Base-by-base conservation (phyloP, 2,113 vertebrate species). In the Rhinopomastus cyanomelas region DNA sequence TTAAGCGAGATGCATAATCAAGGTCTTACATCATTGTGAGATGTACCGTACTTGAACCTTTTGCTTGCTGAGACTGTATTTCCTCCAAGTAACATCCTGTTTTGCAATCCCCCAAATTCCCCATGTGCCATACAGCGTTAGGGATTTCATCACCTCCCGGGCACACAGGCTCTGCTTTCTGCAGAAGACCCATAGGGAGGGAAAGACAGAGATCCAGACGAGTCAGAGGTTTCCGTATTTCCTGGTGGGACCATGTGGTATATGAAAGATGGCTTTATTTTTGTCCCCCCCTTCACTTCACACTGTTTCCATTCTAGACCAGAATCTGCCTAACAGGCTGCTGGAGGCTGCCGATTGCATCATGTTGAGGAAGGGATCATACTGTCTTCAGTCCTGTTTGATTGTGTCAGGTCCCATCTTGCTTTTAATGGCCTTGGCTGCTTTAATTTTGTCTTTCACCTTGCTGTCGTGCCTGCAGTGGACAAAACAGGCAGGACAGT, bases 41-140 rank as follows among this genome's bases (percentile, higher is more conserved):
- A 96, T 95, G 94, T 96, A 96, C 95, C 93, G 92, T 94, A 82
- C 94, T 91, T 94, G 91, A 96, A 94, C 78, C 88, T 93, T 92
- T 92, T 92, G 90, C 91, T 96, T 92, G 29, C 55, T 69, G 93
- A 96, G 90, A 82, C 91, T 81, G 72, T 93, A 94, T 93, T 96
- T 96, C 88, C 91, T 95, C 88, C 87, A 94, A 80, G 77, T 85
- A 93, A 95, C 95, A 95, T 96, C 94, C 96, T 96, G 95, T 94
- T 96, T 94, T 94, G 91, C 90, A 95, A 87, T 91, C 94, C 92
- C 93, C 84, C 84, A 55, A 94, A 95, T 89, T 91, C 92, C 82
- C 83, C 62, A 82, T 81, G 42, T 94, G 92, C 90, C 93, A 89
- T 90, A 71, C 79, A 75, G 77, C 37, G 79, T 92, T 92, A 89